Percentiles rank a stretch among this genome's conserved stretches.
phyloP scores from a whole-genome alignment of 2,113 vertebrate species.

The Rhinolophus sinicus region DNA sequence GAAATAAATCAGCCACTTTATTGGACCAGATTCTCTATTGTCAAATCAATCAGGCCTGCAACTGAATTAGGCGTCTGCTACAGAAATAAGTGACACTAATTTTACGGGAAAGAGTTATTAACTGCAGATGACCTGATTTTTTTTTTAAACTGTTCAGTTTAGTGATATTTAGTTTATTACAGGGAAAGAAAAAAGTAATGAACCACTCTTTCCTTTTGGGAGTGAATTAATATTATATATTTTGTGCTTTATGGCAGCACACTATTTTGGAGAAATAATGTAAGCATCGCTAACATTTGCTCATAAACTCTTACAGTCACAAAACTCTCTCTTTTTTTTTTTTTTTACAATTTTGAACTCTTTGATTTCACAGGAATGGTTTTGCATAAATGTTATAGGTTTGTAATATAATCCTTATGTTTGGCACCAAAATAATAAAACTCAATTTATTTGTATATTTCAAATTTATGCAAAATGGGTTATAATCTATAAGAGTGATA shows the following conservation, averaged over 20 bases:
- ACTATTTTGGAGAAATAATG: not conserved
- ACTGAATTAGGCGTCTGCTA: slow-evolving; percentile 78
- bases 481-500: not conserved
- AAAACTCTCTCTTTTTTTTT: not conserved
- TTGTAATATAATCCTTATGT: not conserved
- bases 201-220: not conserved
- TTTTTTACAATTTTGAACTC: not conserved
- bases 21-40: slow-evolving; percentile 75
- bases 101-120: slow-evolving; percentile 75
- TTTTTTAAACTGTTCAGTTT: slow-evolving; percentile 66
- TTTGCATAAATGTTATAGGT: slow-evolving; percentile 5
- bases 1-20: slow-evolving; percentile 78
- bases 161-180: slow-evolving; percentile 60
- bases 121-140: slow-evolving; percentile 69
- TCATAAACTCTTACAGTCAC: not conserved
- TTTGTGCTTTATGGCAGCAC: slow-evolving; percentile 8
- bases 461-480: not conserved
- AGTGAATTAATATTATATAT: not conserved
- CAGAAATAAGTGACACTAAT: slow-evolving; percentile 78
- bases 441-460: slow-evolving; percentile 21
- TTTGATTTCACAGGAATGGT: not conserved
- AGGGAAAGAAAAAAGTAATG: not conserved
- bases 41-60: slow-evolving; percentile 77
- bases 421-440: not conserved
- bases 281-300: not conserved